Evolutionary conservation across 2,888 invertebrate genomes (phyloP), one percentile per base, ranked within the genome.

Genomic region (Ophion ellenae): DNA sequence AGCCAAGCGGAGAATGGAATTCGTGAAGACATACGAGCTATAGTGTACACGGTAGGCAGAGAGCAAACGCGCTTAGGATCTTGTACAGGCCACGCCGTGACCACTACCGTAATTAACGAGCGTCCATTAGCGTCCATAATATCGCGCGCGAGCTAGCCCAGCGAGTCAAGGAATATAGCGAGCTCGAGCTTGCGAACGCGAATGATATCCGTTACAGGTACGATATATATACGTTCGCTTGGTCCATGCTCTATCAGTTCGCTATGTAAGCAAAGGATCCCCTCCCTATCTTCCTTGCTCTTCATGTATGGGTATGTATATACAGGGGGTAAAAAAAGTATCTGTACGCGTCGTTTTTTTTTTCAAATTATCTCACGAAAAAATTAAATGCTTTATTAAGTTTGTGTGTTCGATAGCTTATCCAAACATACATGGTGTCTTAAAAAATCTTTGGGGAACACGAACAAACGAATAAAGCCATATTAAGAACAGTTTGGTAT

Each of bases 171-270:
- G 66, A 63, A 79, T 76, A 83, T 53, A 76, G 67, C 71, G 67
- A 85, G 67, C 79, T 73, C 70, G 53, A 76, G 80, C 64, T 57
- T 61, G 82, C 86, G 66, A 86, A 71, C 79, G 85, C 81, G 86
- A 89, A 85, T 88, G 87, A 87, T 88, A 88, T 88, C 88, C 88
- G 89, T 89, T 89, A 88, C 87, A 73, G 83, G 53, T 81, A 78
- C 28, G 76, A 77, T 78, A 78, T 71, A 83, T 71, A 83, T 71
- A 73, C 20, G 61, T 64, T 79, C 64, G 67, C 69, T 67, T 10
- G 53, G 61, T 67, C 66, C 69, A 71, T 63, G 76, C 73, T 81
- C 61, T 36, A 79, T 79, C 83, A 67, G 53, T 59, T 63, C 67
- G 71, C 74, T 36, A 67, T 63, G 59, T n/a, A 45, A 67, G 36